Evolutionary conservation across 2,113 vertebrate genomes (phyloP).

Genomic region (Dermatemys mawii): DNA sequence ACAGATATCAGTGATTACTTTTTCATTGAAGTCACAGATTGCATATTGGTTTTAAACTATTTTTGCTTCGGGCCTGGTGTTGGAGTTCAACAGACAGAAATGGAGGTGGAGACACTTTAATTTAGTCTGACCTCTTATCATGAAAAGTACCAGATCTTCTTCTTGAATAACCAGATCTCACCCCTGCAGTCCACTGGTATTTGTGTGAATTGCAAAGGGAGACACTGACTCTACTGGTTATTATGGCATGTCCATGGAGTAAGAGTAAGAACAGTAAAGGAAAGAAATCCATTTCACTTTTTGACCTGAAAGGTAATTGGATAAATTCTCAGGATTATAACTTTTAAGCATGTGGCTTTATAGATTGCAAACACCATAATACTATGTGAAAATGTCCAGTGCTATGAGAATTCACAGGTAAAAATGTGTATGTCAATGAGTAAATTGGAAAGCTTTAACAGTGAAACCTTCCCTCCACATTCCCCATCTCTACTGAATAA

Average conservation of each 20-base stretch:
- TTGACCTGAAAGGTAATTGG: neutral
- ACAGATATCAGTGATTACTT: fast-evolving
- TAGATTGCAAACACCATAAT: neutral
- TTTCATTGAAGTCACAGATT: fast-evolving
- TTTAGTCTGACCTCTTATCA: slow-evolving; percentile 21
- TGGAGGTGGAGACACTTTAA: slow-evolving; percentile 10
- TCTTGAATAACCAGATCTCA: slow-evolving; percentile 52
- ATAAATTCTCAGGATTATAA: neutral
- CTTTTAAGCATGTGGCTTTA: neutral
- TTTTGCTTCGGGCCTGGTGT: neutral
- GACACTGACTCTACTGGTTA: neutral
- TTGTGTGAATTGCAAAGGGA: slow-evolving; percentile 18
- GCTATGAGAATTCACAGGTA: neutral
- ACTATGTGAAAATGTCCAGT: neutral
- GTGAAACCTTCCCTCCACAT: neutral
- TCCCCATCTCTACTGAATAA: neutral
- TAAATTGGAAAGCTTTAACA: neutral
- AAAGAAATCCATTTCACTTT: slow-evolving; percentile 24
- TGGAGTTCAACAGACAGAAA: slow-evolving; percentile 33
- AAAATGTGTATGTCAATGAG: neutral
- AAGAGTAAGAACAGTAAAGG: slow-evolving; percentile 33
- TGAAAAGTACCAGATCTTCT: slow-evolving; percentile 59
- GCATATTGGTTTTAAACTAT: neutral
- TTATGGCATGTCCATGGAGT: slow-evolving; percentile 28
- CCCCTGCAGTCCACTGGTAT: slow-evolving; percentile 24